Evolutionary conservation across 2,113 vertebrate species (phyloP).

Genomic region (Cavia aperea): DNA sequence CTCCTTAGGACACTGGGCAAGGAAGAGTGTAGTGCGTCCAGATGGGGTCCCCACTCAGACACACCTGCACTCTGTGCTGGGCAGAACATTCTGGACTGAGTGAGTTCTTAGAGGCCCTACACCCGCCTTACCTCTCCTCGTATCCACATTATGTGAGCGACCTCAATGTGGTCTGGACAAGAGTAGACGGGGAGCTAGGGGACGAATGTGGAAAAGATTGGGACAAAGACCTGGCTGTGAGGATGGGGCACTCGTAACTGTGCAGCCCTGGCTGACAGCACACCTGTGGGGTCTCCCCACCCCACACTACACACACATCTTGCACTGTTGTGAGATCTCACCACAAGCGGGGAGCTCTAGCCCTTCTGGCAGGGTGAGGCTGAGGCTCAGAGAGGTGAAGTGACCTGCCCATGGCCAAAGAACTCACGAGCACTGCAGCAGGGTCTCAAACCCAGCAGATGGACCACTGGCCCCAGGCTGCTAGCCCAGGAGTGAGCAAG

Average conservation of each 20-base stretch:
- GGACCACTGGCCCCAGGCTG: not conserved
- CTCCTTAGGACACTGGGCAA: not conserved
- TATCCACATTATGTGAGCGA: rapidly evolving
- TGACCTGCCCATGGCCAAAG: not conserved
- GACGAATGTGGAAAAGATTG: not conserved
- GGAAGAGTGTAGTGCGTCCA: not conserved
- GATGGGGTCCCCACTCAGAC: not conserved
- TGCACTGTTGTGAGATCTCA: rapidly evolving
- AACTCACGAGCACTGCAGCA: not conserved
- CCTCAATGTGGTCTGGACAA: not conserved
- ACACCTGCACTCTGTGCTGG: not conserved
- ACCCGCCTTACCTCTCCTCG: too few relatives aligned
- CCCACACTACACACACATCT: not conserved
- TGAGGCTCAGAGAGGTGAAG: not conserved
- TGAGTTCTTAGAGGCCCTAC: not conserved
- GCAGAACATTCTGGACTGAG: not conserved
- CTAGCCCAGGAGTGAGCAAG: not conserved
- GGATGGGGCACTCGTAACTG: rapidly evolving
- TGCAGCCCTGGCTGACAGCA: rapidly evolving
- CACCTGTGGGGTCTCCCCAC: rapidly evolving
- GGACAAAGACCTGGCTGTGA: too few relatives aligned
- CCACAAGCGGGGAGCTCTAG: too few relatives aligned
- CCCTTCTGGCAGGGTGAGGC: not conserved
- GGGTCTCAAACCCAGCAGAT: not conserved
- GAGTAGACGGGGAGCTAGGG: rapidly evolving